Base-by-base conservation (phyloP, 1,140 invertebrate species). In the Caenorhabditis briggsae region DNA sequence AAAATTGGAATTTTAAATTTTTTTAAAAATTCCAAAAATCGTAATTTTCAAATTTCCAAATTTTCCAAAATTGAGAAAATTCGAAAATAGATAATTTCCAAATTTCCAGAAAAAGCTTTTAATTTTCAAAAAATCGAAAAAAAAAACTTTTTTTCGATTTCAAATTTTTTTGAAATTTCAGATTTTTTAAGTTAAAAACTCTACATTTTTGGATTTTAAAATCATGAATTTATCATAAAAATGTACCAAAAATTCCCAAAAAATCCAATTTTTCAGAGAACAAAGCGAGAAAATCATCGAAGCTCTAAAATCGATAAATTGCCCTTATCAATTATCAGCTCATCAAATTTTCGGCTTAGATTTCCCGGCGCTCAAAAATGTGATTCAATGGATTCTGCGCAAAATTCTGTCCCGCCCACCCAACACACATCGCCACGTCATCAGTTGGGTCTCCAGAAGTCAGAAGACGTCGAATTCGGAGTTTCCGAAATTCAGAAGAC, bases 241-340 rank as follows among this genome's bases (percentile, higher is more conserved):
- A 50, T 50, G 50, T 14, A 50, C 50, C 16, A 64, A 64, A 41
- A 64, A 64, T 12, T 64, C 33, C 16, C 3, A 64, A 41, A 58
- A 53, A 53, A 53, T 53, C 16, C 56, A n/a, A 20, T 12, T 64
- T 78, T 78, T 11, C 70, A 78, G 70, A 1, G 70, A 78, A n/a
- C 70, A 78, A 78, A 43, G 25, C 23, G 70, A 78, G 41, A 78
- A 78, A 14, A 20, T 78, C 20, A 78, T 78, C 46, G 46, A 50
- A 50, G 70, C 70, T 8, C 70, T 78, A 2, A 23, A 2, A 0
- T 7, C 70, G 0, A n/a, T 78, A 12, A 18, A n/a, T 18, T 78
- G 70, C 12, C 70, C 70, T n/a, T 46, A 78, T 50, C n/a, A 78
- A 78, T 53, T 78, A 12, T 48, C 46, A 5, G 46, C 70, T n/a